Conservation (phyloP, 2,113 vertebrate genomes). For the Paratilapia polleni region DNA sequence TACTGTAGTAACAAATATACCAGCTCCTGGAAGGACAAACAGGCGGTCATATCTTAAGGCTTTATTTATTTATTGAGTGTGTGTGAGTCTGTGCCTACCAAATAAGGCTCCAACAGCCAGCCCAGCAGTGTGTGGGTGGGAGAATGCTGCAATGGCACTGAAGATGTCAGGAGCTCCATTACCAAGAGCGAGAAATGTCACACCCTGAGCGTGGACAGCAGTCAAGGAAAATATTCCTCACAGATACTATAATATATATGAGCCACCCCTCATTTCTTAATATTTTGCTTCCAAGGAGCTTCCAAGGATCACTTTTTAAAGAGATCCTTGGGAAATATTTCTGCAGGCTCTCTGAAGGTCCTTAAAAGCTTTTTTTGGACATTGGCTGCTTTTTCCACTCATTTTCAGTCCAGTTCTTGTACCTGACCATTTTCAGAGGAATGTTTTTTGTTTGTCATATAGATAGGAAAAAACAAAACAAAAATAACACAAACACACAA, state of each 20-base stretch:
- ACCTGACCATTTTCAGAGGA: too few species aligned
- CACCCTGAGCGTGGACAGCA: constrained; percentile 82
- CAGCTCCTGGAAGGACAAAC: constrained; percentile 83
- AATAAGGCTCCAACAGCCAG: constrained; percentile 93
- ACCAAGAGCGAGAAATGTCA: constrained; percentile 96
- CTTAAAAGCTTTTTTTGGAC: neutral
- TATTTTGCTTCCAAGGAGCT: neutral
- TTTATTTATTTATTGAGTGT: neutral
- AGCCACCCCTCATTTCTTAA: too few species aligned
- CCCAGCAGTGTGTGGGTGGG: constrained; percentile 88
- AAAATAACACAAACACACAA: too few species aligned
- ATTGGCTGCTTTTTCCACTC: neutral
- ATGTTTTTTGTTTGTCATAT: too few species aligned
- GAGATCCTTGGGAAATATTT: too few species aligned
- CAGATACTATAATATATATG: neutral
- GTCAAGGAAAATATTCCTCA: constrained; percentile 79
- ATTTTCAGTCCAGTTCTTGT: too few species aligned
- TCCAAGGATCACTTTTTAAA: too few species aligned
- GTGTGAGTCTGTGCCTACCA: constrained; percentile 73
- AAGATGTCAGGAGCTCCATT: constrained; percentile 97
- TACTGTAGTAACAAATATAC: constrained; percentile 94
- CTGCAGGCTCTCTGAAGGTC: neutral
- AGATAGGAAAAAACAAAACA: too few species aligned
- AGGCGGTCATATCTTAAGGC: neutral
- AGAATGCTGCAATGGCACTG: constrained; percentile 94